Evolutionary conservation across 2,113 vertebrate species (phyloP), one percentile per base, ranked within the genome.

Genomic region (Ramphastos sulfuratus): DNA sequence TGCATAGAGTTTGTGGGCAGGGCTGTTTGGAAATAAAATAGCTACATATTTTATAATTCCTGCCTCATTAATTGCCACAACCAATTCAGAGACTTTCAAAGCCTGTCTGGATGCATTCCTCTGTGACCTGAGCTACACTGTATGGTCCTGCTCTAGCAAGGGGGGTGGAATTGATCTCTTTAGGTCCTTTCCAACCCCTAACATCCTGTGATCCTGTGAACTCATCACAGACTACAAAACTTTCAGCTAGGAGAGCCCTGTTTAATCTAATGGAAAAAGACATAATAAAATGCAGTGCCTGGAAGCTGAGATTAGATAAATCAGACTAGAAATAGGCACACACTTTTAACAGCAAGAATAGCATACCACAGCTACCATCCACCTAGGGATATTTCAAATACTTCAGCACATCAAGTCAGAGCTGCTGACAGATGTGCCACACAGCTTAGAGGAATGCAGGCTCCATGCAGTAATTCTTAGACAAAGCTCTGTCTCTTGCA

Each of bases 201-300:
- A 39, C 37, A 39, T 39, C 37, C 37, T 39, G 37, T 39, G 37
- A 39, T 39, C 37, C 37, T 39, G 37, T 39, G 37, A 39, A 58
- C 58, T 24, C 20, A 46, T 18, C 55, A 54, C 17, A 52, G 59
- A 28, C 55, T 46, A 56, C 66, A 95, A 75, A 90, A 88, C 77
- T 93, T 89, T 79, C 55, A 76, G 73, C 65, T 64, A 93, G 83
- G n/a, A 89, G 50, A 89, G 30, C 30, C 39, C 83, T 61, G 44
- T 28, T 92, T 52, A 94, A 92, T 90, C 81, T 84, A 73, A 66
- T 50, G 55, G 77, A 78, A 96, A 94, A 95, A 94, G 65, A 71
- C 80, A 50, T 81, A 76, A 95, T 52, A 77, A 84, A 74, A 92
- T 55, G 54, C 86, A 92, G 74, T 7, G 8, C 63, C 75, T 90